Percentiles rank a stretch among this genome's conserved stretches.
phyloP scores from a whole-genome alignment of 2,113 vertebrate genomes.

The Pandion haliaetus region DNA sequence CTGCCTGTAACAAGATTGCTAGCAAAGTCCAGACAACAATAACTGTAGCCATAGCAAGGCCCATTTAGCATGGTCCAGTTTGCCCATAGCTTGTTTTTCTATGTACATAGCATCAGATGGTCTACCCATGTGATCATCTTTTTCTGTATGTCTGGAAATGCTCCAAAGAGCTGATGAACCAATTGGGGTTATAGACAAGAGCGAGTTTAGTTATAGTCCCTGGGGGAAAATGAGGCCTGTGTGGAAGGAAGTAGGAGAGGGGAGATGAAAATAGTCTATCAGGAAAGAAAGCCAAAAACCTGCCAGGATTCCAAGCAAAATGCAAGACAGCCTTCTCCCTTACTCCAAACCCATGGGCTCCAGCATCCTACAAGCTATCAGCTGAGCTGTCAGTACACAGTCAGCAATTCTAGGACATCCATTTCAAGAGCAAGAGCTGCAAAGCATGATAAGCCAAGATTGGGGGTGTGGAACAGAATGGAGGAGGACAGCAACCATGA shows the following conservation, averaged over 20 bases:
- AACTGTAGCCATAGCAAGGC: neutral
- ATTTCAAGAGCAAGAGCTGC: neutral
- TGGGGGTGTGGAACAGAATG: neutral
- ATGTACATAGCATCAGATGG: slow-evolving; percentile 30
- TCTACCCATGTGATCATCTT: slow-evolving; percentile 4
- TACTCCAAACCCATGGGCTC: neutral
- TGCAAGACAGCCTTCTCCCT: slow-evolving; percentile 2
- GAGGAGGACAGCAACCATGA: neutral
- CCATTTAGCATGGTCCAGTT: neutral
- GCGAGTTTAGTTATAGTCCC: slow-evolving; percentile 25
- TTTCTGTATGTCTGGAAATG: slow-evolving; percentile 34
- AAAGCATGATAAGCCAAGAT: neutral
- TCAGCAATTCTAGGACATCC: slow-evolving; percentile 31
- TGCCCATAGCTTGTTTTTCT: neutral
- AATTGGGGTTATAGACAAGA: slow-evolving; percentile 34
- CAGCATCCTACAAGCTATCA: slow-evolving; percentile 19
- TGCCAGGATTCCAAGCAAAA: neutral
- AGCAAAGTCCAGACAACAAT: neutral
- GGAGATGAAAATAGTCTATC: slow-evolving; percentile 61
- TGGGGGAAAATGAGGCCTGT: slow-evolving; percentile 19
- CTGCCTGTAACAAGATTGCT: neutral
- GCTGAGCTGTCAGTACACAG: slow-evolving; percentile 34
- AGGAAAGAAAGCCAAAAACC: slow-evolving; percentile 42
- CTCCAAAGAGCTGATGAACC: slow-evolving; percentile 49
- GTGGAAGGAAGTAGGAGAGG: slow-evolving; percentile 53